Conservation (phyloP, 1,140 invertebrate species). For the Trichoplusia ni region DNA sequence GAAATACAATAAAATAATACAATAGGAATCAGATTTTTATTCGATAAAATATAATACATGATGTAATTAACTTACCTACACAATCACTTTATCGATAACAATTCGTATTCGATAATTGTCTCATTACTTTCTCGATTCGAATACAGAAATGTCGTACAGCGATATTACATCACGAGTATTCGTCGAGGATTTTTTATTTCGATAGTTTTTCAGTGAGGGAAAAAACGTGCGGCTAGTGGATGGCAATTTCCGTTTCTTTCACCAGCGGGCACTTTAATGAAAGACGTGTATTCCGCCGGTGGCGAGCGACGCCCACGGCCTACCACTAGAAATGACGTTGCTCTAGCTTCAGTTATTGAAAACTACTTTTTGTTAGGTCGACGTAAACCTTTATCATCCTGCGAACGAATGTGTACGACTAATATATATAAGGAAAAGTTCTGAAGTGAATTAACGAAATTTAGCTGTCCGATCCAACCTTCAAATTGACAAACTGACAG, state of each 20-base stretch:
- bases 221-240: constrained; percentile 44
- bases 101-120: too few species aligned
- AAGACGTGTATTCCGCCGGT: constrained; percentile 35
- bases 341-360: constrained; percentile 1
- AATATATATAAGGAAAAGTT: too few species aligned
- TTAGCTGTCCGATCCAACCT: too few species aligned
- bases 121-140: neutral
- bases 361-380: too few species aligned
- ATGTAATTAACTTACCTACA: too few species aligned
- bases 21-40: neutral
- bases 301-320: constrained; percentile 33
- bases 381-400: too few species aligned
- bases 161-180: too few species aligned
- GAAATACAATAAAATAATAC: neutral
- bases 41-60: neutral
- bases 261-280: constrained; percentile 36
- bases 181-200: neutral
- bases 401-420: too few species aligned
- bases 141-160: neutral
- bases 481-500: too few species aligned
- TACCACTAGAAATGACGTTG: constrained; percentile 16
- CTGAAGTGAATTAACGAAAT: too few species aligned
- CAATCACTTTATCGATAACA: too few species aligned
- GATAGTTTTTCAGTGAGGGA: constrained; percentile 9
- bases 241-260: constrained; percentile 50